phyloP scores from a whole-genome alignment of 1,140 invertebrate genomes.

The Drosophila serrata region DNA sequence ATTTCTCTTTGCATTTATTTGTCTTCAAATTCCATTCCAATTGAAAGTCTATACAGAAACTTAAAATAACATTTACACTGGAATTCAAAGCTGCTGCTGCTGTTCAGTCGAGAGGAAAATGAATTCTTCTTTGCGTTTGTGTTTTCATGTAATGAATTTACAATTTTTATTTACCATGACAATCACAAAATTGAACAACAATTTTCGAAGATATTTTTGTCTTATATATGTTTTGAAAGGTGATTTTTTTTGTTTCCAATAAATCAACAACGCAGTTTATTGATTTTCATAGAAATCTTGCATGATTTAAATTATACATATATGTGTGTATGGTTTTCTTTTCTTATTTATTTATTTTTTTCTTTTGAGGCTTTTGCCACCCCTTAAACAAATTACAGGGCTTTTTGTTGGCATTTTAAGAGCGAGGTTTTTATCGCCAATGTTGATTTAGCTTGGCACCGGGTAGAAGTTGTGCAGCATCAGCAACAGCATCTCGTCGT shows the following conservation, averaged over 20 bases:
- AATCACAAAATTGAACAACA: background rate
- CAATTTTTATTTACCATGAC: constrained; percentile 9
- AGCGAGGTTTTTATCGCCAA: constrained; percentile 7
- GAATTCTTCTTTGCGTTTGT: constrained; percentile 6
- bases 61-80: constrained; percentile 19
- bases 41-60: constrained; percentile 13
- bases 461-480: constrained; percentile 1
- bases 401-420: constrained; percentile 2
- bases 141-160: constrained; percentile 17
- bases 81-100: constrained; percentile 4
- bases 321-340: background rate
- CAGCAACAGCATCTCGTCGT: background rate
- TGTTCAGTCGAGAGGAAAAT: constrained; percentile 11
- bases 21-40: constrained; percentile 1
- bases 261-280: constrained; percentile 15
- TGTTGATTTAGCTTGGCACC: constrained; percentile 12
- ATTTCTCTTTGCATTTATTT: background rate
- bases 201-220: background rate
- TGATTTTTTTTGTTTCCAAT: background rate
- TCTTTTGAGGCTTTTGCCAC: constrained; percentile 4
- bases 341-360: background rate
- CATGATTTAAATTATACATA: constrained; percentile 1
- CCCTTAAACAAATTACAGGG: constrained; percentile 13
- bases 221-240: background rate
- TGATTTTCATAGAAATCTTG: background rate